Evolutionary conservation across 2,888 invertebrate species (phyloP), one percentile per base, ranked within the genome.

Genomic region (Hypsopygia costalis): DNA sequence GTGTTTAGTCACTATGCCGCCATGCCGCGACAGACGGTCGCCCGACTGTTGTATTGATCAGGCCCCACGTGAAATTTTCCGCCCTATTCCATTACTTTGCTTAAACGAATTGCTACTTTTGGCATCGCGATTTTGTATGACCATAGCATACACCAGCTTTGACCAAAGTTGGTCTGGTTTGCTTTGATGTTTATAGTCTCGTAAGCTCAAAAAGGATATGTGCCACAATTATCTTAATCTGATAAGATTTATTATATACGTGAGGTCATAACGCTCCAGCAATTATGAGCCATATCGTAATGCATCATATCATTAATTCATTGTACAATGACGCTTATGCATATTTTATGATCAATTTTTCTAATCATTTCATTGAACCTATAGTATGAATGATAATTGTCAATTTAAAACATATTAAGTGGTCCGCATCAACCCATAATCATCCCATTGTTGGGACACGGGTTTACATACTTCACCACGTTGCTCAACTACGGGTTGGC

Each of bases 1-100:
- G 85, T 78, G 75, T 81, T 80, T 78, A 62, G 78, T 85, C n/a
- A 87, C 82, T 70, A 80, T 70, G 78, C 74, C 75, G 77, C 70
- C 74, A 76, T 59, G 80, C 80, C 61, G 67, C 72, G 78, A 66
- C 75, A 78, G 72, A 66, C 62, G 76, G 81, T 63, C 86, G 90
- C 69, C 90, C 64, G 90, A 85, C 78, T 76, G 77, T 47, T 75
- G 85, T 62, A 87, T 88, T 71, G 73, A 81, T 63, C 90, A 91
- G 76, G 71, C 81, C 50, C 85, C 89, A 66, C 90, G 89, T 74
- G 79, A 71, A 51, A 41, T 62, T 42, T 76, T 54, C 49, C 51
- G 49, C 51, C 50, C 52, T 49, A 37, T 41, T 44, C 34, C 45
- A 48, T 46, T n/a, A 38, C 36, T 33, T 28, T 37, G 36, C 30